Evolutionary conservation across 2,797 vertebrate genomes (phyloP).

Genomic region (Gymnoscopelus braueri): DNA sequence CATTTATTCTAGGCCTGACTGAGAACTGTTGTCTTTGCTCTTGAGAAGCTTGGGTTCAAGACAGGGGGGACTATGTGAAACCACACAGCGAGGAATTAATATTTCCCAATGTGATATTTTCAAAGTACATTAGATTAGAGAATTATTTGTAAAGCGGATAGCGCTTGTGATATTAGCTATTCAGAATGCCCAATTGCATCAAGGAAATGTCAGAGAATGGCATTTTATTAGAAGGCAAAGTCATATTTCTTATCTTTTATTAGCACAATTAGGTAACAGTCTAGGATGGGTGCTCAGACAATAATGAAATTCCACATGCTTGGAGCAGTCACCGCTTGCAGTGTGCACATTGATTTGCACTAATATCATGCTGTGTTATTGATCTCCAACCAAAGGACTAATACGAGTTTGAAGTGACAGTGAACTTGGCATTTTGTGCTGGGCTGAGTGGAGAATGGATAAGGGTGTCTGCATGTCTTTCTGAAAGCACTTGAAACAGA

Average conservation of each 20-base stretch:
- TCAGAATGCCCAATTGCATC: slow-evolving; percentile 65
- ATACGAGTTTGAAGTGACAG: slow-evolving; percentile 76
- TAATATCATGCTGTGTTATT: slow-evolving; percentile 81
- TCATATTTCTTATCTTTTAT: slow-evolving; percentile 79
- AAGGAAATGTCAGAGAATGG: slow-evolving; percentile 80
- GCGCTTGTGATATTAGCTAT: slow-evolving; percentile 61
- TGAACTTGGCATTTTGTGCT: slow-evolving; percentile 70
- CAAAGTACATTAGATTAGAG: slow-evolving; percentile 63
- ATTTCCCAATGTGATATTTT: slow-evolving; percentile 70
- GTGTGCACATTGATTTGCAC: slow-evolving; percentile 74
- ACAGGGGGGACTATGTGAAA: slow-evolving; percentile 32
- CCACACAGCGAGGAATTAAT: slow-evolving; percentile 42
- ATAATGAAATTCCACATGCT: slow-evolving; percentile 73
- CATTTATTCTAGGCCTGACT: slow-evolving; percentile 15
- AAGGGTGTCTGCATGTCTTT: slow-evolving; percentile 65
- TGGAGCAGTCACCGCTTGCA: slow-evolving; percentile 66
- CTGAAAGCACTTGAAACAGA: slow-evolving; percentile 66
- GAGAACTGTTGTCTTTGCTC: slow-evolving; percentile 23
- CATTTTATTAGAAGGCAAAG: slow-evolving; percentile 78
- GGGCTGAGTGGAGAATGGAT: slow-evolving; percentile 63
- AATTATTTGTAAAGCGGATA: slow-evolving; percentile 66
- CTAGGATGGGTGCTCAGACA: slow-evolving; percentile 63
- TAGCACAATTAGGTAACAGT: slow-evolving; percentile 76
- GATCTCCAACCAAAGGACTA: slow-evolving; percentile 78
- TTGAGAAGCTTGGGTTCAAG: slow-evolving; percentile 39